Conservation (phyloP, 2,888 invertebrate species). For the Tachina fera region DNA sequence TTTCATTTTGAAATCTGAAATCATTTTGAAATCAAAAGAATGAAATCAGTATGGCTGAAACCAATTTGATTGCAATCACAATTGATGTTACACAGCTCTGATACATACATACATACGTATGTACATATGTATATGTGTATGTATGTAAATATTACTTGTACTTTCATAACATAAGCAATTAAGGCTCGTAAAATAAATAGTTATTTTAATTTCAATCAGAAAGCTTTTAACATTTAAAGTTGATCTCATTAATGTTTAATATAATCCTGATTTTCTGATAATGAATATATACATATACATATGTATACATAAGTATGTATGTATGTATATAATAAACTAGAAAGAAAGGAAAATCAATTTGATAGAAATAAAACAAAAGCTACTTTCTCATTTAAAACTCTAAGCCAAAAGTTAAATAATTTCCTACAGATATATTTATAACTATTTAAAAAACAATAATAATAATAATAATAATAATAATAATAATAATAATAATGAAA, state of each 20-base stretch:
- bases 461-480: no score
- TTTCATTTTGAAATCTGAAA: no score
- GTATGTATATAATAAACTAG: not conserved
- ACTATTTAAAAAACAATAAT: not conserved
- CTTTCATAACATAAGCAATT: not conserved
- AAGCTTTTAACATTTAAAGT: no score
- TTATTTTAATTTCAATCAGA: not conserved
- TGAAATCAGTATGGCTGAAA: no score
- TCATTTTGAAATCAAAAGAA: no score
- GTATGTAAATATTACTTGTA: not conserved
- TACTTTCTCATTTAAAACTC: constrained; percentile 35
- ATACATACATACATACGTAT: no score
- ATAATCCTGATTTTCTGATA: not conserved
- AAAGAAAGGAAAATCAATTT: not conserved
- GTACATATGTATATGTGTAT: not conserved
- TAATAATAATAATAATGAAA: not conserved
- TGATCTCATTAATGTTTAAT: not conserved
- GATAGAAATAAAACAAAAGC: not conserved
- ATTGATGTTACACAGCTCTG: no score
- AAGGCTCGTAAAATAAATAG: not conserved
- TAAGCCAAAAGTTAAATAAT: constrained; percentile 15
- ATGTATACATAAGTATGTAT: no score
- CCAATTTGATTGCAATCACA: no score
- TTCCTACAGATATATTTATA: not conserved
- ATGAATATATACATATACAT: not conserved